Percentiles rank a stretch among this genome's conserved stretches.
Conservation (phyloP, 2,797 vertebrate genomes). For the Lutjanus argentimaculatus region DNA sequence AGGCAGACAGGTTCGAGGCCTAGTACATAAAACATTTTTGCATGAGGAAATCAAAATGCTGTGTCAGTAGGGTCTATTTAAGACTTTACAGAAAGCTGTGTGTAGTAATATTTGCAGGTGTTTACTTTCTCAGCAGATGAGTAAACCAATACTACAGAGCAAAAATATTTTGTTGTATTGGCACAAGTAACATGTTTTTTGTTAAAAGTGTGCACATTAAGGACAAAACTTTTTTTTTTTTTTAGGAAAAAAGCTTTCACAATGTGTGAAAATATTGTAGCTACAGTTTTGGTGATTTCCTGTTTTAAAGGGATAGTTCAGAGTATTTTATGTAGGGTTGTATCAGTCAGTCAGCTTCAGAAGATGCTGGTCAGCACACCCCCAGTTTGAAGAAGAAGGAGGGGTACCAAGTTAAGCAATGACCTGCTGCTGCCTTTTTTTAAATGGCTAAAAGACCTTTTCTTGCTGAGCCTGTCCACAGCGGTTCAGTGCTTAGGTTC, state of each 20-base stretch:
- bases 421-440: too few species aligned
- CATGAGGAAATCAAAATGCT: conserved; percentile 39
- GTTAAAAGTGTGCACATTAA: conserved; percentile 67
- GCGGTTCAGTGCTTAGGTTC: too few species aligned
- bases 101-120: conserved; percentile 33
- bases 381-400: too few species aligned
- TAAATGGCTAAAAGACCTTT: too few species aligned
- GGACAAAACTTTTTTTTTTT: conserved; percentile 42
- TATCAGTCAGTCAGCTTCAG: too few species aligned
- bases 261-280: conserved; percentile 2
- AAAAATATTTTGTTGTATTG: conserved; percentile 73
- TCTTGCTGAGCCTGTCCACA: too few species aligned
- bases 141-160: conserved; percentile 72
- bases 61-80: conserved; percentile 11
- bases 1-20: conserved; percentile 42
- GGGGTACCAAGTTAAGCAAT: too few species aligned
- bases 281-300: background rate
- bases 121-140: conserved; percentile 43
- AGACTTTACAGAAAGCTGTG: conserved; percentile 30
- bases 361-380: too few species aligned
- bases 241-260: background rate
- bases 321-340: too few species aligned
- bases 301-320: background rate
- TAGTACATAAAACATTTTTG: conserved; percentile 23
- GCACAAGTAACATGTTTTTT: conserved; percentile 77